phyloP scores from a whole-genome alignment of 2,113 vertebrate species.

The Megaptera novaeangliae region DNA sequence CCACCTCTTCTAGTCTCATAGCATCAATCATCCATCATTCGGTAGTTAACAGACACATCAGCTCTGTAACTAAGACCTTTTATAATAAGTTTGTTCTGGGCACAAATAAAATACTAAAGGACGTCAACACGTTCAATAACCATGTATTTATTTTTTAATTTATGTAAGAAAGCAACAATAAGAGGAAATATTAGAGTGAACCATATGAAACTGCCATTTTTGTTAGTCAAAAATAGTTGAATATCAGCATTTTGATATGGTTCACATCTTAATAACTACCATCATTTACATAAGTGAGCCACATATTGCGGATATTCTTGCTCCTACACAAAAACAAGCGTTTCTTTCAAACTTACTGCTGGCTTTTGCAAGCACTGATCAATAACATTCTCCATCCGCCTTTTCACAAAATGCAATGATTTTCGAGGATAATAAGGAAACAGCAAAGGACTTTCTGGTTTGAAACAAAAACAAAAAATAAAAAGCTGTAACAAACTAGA shows the following conservation, averaged over 20 bases:
- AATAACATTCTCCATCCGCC: conserved; percentile 93
- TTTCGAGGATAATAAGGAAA: conserved; percentile 96
- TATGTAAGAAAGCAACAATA: not conserved
- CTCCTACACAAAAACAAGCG: not conserved
- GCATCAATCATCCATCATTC: not conserved
- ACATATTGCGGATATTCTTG: not conserved
- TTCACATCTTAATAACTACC: not conserved
- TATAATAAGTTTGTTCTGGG: not conserved
- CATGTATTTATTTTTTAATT: not conserved
- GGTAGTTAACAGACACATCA: not conserved
- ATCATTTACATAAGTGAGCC: not conserved
- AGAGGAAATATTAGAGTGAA: not conserved
- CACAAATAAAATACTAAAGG: not conserved
- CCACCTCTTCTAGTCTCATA: not conserved
- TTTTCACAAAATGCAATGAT: conserved; percentile 96
- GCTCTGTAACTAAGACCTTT: not conserved
- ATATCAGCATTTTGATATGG: not conserved
- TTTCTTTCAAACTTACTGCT: conserved; percentile 85
- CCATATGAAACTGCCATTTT: not conserved
- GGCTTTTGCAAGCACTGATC: conserved; percentile 94
- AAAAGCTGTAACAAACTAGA: not conserved
- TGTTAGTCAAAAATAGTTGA: not conserved
- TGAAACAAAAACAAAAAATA: conserved; percentile 63
- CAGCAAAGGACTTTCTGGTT: conserved; percentile 92
- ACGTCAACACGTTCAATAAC: not conserved